Percentiles rank a stretch among this genome's conserved stretches.
Conservation (phyloP, 2,113 vertebrate species). For the Brevimyrus niger region DNA sequence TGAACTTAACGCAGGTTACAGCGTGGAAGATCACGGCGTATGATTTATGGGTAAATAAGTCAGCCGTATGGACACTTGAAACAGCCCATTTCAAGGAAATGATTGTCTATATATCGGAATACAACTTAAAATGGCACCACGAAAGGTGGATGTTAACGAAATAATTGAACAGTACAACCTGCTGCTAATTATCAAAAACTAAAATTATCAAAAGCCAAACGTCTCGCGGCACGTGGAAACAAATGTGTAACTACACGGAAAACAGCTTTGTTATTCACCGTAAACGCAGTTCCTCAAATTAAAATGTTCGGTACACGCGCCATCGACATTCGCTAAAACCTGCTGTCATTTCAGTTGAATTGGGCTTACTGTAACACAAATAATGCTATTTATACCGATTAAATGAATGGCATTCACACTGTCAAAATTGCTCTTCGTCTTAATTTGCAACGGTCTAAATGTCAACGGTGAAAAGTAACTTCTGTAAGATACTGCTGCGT, state of each 20-base stretch:
- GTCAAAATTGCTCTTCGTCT: neutral
- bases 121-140: neutral
- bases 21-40: neutral
- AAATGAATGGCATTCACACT: neutral
- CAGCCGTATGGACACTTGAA: neutral
- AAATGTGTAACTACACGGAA: neutral
- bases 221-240: neutral
- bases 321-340: neutral
- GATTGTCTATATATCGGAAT: neutral
- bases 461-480: neutral
- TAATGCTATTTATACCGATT: neutral
- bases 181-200: no score
- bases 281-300: neutral
- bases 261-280: neutral
- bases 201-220: neutral
- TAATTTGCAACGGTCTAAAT: neutral
- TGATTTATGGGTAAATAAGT: neutral
- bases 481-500: neutral
- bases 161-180: neutral
- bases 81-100: neutral
- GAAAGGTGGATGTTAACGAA: neutral
- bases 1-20: neutral
- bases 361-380: neutral
- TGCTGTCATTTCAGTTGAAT: neutral
- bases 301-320: neutral